phyloP scores from a whole-genome alignment of 2,113 vertebrate species.

The Oceanodroma tethys region DNA sequence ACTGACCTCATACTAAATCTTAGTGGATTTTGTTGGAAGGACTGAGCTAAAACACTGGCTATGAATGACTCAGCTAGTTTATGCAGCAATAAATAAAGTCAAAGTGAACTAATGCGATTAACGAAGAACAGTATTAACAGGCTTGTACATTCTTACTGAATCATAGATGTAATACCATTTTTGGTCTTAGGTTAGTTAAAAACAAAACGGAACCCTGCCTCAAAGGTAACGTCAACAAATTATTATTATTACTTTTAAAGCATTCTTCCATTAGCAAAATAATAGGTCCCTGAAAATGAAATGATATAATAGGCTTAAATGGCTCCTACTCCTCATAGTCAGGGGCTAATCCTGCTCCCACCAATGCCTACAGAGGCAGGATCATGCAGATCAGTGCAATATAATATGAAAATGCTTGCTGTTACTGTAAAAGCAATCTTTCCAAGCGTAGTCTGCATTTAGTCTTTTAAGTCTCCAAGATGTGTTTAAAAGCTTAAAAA shows the following conservation, averaged over 20 bases:
- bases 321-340: conserved; percentile 40
- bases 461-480: conserved; percentile 14
- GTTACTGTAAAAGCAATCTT: conserved; percentile 42
- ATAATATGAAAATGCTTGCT: conserved; percentile 40
- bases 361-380: neutral
- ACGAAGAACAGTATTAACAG: conserved; percentile 27
- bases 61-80: conserved; percentile 7
- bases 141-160: conserved; percentile 31
- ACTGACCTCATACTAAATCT: conserved; percentile 24
- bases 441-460: conserved; percentile 6
- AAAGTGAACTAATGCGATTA: neutral
- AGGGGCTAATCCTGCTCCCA: conserved; percentile 18
- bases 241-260: conserved; percentile 48
- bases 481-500: conserved; percentile 9
- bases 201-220: conserved; percentile 40
- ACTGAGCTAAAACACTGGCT: conserved; percentile 12
- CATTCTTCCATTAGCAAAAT: conserved; percentile 45
- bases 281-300: conserved; percentile 66
- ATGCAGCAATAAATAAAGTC: conserved; percentile 64
- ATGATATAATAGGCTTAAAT: neutral
- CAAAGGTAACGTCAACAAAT: conserved; percentile 13
- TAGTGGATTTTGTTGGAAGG: neutral
- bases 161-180: neutral
- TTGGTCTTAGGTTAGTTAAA: conserved; percentile 63
- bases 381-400: conserved; percentile 55